Evolutionary conservation across 2,113 vertebrate species (phyloP).

Genomic region (Ammospiza nelsoni): DNA sequence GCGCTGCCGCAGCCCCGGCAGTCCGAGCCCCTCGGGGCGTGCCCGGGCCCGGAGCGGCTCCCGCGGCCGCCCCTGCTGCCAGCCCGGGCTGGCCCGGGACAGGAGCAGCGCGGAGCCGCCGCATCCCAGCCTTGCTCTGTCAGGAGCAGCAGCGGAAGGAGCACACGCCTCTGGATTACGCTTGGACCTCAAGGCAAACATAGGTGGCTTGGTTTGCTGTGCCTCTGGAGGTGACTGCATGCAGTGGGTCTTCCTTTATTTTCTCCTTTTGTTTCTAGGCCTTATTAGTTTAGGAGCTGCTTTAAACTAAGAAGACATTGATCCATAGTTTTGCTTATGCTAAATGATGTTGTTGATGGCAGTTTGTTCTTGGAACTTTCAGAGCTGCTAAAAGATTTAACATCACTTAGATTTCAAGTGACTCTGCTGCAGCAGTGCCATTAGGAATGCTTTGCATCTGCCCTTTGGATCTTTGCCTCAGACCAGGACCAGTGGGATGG

Average conservation of each 20-base stretch:
- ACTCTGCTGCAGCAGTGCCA: accelerated
- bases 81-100: neutral
- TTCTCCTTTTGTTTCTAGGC: neutral
- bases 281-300: neutral
- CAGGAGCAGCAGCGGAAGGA: neutral
- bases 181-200: too few species aligned
- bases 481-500: neutral
- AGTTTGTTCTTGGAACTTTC: neutral
- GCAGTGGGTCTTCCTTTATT: accelerated
- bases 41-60: neutral
- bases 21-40: neutral
- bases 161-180: neutral
- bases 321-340: neutral
- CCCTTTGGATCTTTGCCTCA: neutral
- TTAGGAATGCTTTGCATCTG: neutral
- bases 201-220: neutral
- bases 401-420: neutral
- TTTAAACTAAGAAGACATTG: neutral
- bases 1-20: neutral
- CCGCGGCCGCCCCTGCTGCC: neutral
- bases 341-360: neutral
- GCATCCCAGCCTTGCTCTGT: accelerated
- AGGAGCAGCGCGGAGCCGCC: too few species aligned
- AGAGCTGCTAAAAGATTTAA: neutral
- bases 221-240: neutral